These are phyloP conservation scores for Perdix hodgsoniae DNA, from an alignment of 2,797 vertebrate species.

Conservation along the genomic window DNA sequence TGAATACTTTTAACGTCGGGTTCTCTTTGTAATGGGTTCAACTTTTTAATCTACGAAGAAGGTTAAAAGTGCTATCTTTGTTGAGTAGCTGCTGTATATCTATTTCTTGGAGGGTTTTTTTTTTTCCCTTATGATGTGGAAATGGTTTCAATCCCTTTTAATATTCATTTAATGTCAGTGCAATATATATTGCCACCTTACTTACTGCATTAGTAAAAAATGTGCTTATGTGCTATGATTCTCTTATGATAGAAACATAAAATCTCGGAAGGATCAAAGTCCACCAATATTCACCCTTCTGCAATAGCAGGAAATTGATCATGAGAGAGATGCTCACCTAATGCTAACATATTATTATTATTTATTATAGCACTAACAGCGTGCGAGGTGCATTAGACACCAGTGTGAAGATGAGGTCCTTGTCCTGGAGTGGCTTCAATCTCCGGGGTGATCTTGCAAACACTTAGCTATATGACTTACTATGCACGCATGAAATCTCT, in stretches of 20 bases:
- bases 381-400: conserved; percentile 66
- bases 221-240: conserved; percentile 77
- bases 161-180: conserved; percentile 78
- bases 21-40: conserved; percentile 28
- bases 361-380: conserved; percentile 75
- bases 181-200: conserved; percentile 77
- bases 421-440: conserved; percentile 67
- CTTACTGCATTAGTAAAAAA: conserved; percentile 78
- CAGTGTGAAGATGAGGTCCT: conserved; percentile 66
- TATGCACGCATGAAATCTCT: neutral
- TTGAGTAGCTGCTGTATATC: conserved; percentile 6
- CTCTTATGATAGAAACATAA: conserved; percentile 77
- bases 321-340: conserved; percentile 71
- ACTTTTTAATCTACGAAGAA: conserved; percentile 42
- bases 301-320: conserved; percentile 76
- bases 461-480: conserved; percentile 63
- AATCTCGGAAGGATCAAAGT: conserved; percentile 77
- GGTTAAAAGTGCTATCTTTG: conserved; percentile 51
- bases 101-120: conserved; percentile 43
- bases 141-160: conserved; percentile 74
- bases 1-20: neutral
- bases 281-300: conserved; percentile 73
- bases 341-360: conserved; percentile 76
- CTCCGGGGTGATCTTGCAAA: conserved; percentile 65
- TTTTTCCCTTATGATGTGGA: conserved; percentile 28